phyloP scores from a whole-genome alignment of 2,113 vertebrate species.

The Gobius niger region DNA sequence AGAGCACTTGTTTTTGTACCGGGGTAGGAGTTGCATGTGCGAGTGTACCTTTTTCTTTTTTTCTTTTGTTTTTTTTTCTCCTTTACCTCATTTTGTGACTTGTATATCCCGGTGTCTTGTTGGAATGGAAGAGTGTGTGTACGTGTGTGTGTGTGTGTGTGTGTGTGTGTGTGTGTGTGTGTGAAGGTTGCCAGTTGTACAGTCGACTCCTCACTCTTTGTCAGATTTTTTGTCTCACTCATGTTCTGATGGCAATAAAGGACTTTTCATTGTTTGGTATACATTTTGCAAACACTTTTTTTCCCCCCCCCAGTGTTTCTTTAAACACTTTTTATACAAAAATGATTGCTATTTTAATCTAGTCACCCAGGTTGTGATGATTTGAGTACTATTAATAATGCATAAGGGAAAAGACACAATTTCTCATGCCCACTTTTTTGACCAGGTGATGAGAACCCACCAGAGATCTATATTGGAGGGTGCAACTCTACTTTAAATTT shows the following conservation, averaged over 20 bases:
- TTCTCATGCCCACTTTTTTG: too few species aligned
- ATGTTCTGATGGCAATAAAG: slow-evolving; percentile 79
- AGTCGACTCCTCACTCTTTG: slow-evolving; percentile 66
- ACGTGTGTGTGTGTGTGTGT: not conserved
- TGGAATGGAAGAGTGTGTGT: slow-evolving; percentile 32
- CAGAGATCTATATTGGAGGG: too few species aligned
- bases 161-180: slow-evolving; percentile 1
- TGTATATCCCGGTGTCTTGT: slow-evolving; percentile 51
- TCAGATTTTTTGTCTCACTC: slow-evolving; percentile 67
- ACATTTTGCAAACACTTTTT: slow-evolving; percentile 43
- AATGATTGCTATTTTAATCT: too few species aligned
- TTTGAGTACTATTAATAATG: not conserved
- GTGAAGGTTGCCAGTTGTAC: slow-evolving; percentile 59
- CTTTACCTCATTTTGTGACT: slow-evolving; percentile 74
- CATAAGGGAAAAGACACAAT: too few species aligned
- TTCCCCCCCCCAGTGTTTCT: not conserved
- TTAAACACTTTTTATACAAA: too few species aligned
- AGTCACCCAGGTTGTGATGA: not conserved
- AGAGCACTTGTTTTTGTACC: slow-evolving; percentile 62
- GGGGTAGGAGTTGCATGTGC: slow-evolving; percentile 62
- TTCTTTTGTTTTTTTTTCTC: not conserved
- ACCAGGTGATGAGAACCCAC: too few species aligned
- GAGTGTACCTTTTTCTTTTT: slow-evolving; percentile 46
- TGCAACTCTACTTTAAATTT: too few species aligned
- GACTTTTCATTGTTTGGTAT: slow-evolving; percentile 79